A percentile compares a stretch with the other conserved stretches of the same genome.
Conservation (phyloP, 2,888 invertebrate genomes). For the Danaus chrysippus region DNA sequence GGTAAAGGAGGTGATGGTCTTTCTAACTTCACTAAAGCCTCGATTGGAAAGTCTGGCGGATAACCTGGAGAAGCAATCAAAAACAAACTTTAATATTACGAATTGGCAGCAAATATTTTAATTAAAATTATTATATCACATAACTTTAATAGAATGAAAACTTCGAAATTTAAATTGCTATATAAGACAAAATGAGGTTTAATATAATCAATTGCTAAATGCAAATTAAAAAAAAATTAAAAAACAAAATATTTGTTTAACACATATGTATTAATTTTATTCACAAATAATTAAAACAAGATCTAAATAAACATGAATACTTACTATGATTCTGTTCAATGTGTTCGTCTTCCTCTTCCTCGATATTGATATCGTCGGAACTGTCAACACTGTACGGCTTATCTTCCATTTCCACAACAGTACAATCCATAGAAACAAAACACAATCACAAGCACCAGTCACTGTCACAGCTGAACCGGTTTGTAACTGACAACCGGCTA, state of each 20-base stretch:
- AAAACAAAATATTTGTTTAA: neutral
- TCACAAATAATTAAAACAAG: neutral
- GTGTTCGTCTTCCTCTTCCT: constrained; percentile 67
- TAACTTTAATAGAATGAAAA: too few species aligned
- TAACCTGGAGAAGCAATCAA: constrained; percentile 68
- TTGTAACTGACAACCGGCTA: constrained; percentile 72
- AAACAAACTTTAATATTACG: constrained; percentile 14
- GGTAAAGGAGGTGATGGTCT: constrained; percentile 81
- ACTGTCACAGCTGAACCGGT: constrained; percentile 70
- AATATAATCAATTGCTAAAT: constrained; percentile 20
- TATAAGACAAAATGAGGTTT: constrained; percentile 10
- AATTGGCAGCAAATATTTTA: constrained; percentile 8
- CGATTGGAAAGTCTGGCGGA: constrained; percentile 79
- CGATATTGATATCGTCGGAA: constrained; percentile 74
- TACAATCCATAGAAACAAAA: constrained; percentile 58
- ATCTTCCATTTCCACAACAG: constrained; percentile 70
- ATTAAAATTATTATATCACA: constrained; percentile 13
- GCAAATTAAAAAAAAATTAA: neutral
- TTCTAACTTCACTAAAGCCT: constrained; percentile 80
- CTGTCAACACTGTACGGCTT: constrained; percentile 75
- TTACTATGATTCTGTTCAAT: constrained; percentile 69
- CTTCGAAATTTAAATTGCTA: constrained; percentile 9
- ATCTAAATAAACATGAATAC: constrained; percentile 35
- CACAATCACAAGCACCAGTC: constrained; percentile 63
- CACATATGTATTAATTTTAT: neutral